Base-by-base conservation (phyloP, 2,888 invertebrate species). In the Artemia sp. region DNA sequence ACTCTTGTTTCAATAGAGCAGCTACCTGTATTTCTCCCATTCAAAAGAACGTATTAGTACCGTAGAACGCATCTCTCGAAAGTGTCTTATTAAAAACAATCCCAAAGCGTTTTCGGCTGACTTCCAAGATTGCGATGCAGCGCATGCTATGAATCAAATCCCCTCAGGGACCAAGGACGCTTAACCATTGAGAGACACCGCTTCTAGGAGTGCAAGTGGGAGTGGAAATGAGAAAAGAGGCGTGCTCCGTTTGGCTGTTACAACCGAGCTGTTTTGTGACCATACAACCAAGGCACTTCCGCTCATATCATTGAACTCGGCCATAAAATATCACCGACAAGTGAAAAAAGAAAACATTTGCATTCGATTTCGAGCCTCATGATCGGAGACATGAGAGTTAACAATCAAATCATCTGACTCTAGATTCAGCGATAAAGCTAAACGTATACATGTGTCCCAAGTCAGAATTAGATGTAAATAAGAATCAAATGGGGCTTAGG, bases 111-210 rank as follows among this genome's bases (percentile, higher is more conserved):
- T 58, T 58, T 58, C 64, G 64, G 24, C 64, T 24, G 14, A 24
- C n/a, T 19, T 58, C 64, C 64, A 58, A 58, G 14, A 58, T 10
- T 8, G 64, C 64, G n/a, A 58, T n/a, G 64, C 64, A 58, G 64
- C 64, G 24, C 64, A 24, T 9, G 64, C 24, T 58, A 24, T 58
- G 64, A 58, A 58, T 58, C 64, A 58, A 58, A 24, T 58, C 64
- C 64, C 64, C 64, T 58, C n/a, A 58, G 64, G 64, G 64, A 58
- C 58, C 64, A 58, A 58, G 64, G 64, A 58, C 64, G 64, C 64
- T n/a, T 19, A 58, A 58, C 64, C 64, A 58, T 58, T 58, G 14
- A 58, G 38, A 38, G 64, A 58, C 64, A 24, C 64, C 64, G 64
- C 64, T 58, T 12, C 64, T 58, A 58, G 64, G 64, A 24, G 64